These are phyloP conservation scores for Gallinago jamesoni DNA, from an alignment of 2,113 vertebrate genomes.

Conservation along the genomic window DNA sequence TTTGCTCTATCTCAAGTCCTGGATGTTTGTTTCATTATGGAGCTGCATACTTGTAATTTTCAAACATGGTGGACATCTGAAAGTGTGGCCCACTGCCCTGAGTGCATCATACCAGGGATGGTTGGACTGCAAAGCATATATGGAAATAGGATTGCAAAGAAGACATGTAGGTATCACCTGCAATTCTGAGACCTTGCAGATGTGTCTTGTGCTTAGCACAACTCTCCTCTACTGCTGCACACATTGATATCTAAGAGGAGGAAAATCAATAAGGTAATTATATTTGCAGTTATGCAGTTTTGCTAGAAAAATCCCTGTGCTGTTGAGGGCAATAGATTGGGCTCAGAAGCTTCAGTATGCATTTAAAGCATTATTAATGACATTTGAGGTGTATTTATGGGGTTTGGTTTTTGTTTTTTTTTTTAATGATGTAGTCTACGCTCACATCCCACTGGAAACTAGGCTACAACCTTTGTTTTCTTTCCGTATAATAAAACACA, in stretches of 20 bases:
- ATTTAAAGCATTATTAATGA: neutral
- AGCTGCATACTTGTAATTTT: neutral
- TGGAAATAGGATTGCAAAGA: neutral
- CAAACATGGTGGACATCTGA: neutral
- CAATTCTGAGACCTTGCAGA: neutral
- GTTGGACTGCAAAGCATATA: neutral
- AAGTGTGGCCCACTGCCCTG: neutral
- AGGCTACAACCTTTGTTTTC: neutral
- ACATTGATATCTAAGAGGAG: neutral
- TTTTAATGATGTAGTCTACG: neutral
- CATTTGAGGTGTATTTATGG: neutral
- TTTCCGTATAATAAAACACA: neutral
- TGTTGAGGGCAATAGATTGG: neutral
- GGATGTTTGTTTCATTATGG: neutral
- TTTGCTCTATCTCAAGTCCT: conserved; percentile 33
- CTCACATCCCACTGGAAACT: neutral
- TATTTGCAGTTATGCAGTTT: neutral
- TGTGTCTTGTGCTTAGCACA: neutral
- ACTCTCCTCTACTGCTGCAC: neutral
- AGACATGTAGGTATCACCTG: neutral
- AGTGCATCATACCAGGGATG: neutral
- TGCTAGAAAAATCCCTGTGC: neutral
- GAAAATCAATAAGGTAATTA: neutral
- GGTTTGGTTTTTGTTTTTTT: neutral
- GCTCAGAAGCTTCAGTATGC: neutral